Evolutionary conservation across 2,113 vertebrate genomes (phyloP).

Genomic region (Anhinga anhinga): DNA sequence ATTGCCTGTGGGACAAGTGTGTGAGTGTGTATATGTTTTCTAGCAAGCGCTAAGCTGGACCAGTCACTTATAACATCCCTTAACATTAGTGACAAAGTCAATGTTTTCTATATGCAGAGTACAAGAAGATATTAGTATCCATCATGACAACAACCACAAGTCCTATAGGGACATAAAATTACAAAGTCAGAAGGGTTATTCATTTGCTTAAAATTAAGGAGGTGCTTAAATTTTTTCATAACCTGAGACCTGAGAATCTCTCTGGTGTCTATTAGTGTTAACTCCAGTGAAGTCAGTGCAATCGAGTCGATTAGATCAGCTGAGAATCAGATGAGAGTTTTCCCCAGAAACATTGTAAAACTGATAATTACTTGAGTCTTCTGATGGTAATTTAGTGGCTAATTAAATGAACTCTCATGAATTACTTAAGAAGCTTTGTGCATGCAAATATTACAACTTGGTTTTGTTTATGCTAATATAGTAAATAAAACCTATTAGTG

Average conservation of each 20-base stretch:
- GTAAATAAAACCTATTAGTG: background rate
- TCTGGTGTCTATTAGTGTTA: background rate
- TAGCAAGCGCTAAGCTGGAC: accelerated
- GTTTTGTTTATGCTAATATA: background rate
- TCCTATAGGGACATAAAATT: background rate
- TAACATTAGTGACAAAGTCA: background rate
- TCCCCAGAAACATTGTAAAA: conserved; percentile 1
- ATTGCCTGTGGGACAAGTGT: background rate
- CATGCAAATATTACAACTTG: background rate
- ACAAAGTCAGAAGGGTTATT: background rate
- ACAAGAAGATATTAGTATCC: background rate
- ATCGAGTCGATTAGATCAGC: background rate
- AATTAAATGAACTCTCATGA: background rate
- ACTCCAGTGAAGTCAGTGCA: background rate
- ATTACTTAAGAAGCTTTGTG: background rate
- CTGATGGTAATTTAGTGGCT: background rate
- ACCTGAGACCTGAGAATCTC: background rate
- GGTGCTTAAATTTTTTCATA: background rate
- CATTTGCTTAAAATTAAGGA: background rate
- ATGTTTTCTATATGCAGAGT: background rate
- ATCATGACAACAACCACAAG: background rate
- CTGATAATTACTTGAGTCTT: background rate
- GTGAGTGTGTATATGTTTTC: background rate
- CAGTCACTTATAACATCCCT: background rate
- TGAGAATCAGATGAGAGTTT: background rate